phyloP scores from a whole-genome alignment of 2,888 invertebrate species.

The Junonia oenone region DNA sequence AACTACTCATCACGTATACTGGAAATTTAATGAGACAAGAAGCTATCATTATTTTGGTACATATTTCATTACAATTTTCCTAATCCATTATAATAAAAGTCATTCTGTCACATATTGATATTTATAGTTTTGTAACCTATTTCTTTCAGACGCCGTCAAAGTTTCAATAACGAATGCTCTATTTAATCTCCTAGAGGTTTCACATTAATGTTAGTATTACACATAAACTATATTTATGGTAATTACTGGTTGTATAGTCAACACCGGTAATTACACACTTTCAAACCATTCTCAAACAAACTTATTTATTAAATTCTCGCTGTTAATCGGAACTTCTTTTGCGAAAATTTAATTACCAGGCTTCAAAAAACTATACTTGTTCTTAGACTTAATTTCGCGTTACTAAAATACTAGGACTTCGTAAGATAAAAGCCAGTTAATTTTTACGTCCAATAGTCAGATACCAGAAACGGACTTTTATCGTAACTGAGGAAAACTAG shows the following conservation, averaged over 20 bases:
- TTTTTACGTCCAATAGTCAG: too few relatives aligned
- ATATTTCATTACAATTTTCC: not conserved
- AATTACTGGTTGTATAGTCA: slow-evolving; percentile 1
- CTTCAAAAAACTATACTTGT: too few relatives aligned
- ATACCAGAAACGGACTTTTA: too few relatives aligned
- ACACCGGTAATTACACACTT: slow-evolving; percentile 5
- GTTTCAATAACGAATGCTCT: not conserved
- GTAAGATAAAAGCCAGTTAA: too few relatives aligned
- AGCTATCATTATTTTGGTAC: not conserved
- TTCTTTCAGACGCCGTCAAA: not conserved
- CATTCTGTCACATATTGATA: not conserved
- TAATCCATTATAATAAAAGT: not conserved
- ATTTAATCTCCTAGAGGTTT: not conserved
- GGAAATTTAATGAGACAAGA: not conserved
- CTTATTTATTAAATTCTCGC: too few relatives aligned
- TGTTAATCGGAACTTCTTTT: too few relatives aligned
- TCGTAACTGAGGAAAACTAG: too few relatives aligned
- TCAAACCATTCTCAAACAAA: not conserved
- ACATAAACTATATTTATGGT: slow-evolving; percentile 1
- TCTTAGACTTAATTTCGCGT: too few relatives aligned
- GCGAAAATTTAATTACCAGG: too few relatives aligned
- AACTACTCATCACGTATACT: too few relatives aligned
- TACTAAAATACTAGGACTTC: too few relatives aligned
- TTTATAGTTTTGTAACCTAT: not conserved
- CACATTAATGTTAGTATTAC: not conserved